Percentiles rank a stretch among this genome's conserved stretches.
Evolutionary conservation across 2,113 vertebrate genomes (phyloP).

Genomic region (Pandion haliaetus): DNA sequence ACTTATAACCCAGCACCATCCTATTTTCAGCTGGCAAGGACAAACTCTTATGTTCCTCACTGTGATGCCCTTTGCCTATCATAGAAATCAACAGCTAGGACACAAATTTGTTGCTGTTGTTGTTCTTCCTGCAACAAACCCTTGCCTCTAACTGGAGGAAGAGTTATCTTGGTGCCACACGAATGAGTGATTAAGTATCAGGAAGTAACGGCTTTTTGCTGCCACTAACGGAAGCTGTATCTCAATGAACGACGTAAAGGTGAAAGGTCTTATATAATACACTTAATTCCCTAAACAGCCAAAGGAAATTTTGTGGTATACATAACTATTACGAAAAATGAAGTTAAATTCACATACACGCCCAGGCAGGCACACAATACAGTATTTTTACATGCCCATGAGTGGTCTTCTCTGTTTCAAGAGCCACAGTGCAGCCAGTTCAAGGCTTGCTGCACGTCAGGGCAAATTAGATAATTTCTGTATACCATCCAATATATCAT

Average conservation of each 20-base stretch:
- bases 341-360: not conserved
- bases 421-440: not conserved
- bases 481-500: not conserved
- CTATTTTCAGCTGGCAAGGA: not conserved
- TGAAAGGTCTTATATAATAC: not conserved
- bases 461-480: not conserved
- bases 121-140: not conserved
- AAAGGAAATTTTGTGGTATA: not conserved
- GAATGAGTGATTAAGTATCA: not conserved
- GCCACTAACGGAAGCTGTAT: not conserved
- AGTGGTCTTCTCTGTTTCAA: not conserved
- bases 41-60: not conserved
- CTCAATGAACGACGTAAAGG: not conserved
- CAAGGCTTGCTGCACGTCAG: not conserved
- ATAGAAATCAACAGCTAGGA: not conserved
- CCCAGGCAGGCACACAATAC: not conserved
- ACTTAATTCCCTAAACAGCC: not conserved
- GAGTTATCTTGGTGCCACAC: not conserved
- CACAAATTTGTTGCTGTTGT: not conserved
- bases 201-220: not conserved
- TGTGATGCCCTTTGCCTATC: accelerated
- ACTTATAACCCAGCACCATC: not conserved
- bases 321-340: not conserved
- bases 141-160: not conserved
- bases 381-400: not conserved